phyloP scores from a whole-genome alignment of 2,888 invertebrate genomes.

The Phaonia tiefii region DNA sequence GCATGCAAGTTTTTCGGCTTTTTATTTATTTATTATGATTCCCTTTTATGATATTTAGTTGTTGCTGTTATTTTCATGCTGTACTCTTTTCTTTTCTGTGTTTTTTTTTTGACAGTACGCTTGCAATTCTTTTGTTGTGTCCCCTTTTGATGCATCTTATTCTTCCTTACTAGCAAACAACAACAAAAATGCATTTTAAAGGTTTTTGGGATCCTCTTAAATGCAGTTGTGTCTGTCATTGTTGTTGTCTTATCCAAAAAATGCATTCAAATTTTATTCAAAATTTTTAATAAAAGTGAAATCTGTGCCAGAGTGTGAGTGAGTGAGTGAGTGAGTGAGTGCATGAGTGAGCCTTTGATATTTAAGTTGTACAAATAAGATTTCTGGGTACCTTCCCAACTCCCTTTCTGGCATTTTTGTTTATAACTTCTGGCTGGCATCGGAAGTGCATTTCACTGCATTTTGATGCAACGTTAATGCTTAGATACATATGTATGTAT shows the following conservation, averaged over 20 bases:
- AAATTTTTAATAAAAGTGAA: conserved; percentile 46
- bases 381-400: conserved; percentile 46
- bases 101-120: conserved; percentile 35
- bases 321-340: conserved; percentile 20
- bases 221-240: conserved; percentile 36
- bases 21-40: conserved; percentile 20
- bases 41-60: conserved; percentile 18
- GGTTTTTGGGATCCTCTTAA: conserved; percentile 39
- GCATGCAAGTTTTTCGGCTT: conserved; percentile 50
- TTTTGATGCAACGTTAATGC: no score
- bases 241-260: conserved; percentile 41
- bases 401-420: conserved; percentile 45
- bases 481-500: no score
- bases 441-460: conserved; percentile 69
- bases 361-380: conserved; percentile 5
- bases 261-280: conserved; percentile 53
- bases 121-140: conserved; percentile 63
- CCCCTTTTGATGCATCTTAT: conserved; percentile 58
- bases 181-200: conserved; percentile 25
- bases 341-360: conserved; percentile 1
- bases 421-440: conserved; percentile 66
- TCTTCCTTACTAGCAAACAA: not conserved
- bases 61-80: conserved; percentile 41
- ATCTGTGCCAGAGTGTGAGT: conserved; percentile 49
- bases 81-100: no score